A percentile compares a stretch with the other conserved stretches of the same genome.
These are phyloP conservation scores for Drosophila sordidula DNA, from an alignment of 2,888 invertebrate genomes.

Conservation along the genomic window DNA sequence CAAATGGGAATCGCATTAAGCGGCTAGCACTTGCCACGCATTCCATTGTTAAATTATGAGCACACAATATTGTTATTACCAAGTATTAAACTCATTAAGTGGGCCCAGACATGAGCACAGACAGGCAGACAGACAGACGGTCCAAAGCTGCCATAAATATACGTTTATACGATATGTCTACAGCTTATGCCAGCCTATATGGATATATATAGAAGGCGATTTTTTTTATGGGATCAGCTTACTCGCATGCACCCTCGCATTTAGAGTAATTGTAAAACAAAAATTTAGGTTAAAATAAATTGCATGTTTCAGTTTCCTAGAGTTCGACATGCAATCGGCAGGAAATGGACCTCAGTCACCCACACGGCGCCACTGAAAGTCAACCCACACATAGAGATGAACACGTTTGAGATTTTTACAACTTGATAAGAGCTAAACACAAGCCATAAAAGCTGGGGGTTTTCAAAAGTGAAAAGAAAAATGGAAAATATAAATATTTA, in stretches of 20 bases:
- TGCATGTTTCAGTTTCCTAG: slow-evolving; percentile 61
- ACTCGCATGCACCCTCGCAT: slow-evolving; percentile 24
- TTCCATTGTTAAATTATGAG: slow-evolving; percentile 32
- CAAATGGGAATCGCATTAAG: slow-evolving; percentile 29
- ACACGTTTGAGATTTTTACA: neutral
- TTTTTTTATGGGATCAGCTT: slow-evolving; percentile 30
- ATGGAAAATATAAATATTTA: too few species aligned
- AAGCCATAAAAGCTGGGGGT: neutral
- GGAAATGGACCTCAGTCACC: slow-evolving; percentile 31
- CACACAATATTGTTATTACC: slow-evolving; percentile 36
- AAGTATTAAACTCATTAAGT: slow-evolving; percentile 49
- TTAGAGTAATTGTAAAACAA: slow-evolving; percentile 42
- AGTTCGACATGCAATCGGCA: slow-evolving; percentile 38
- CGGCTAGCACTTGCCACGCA: slow-evolving; percentile 18
- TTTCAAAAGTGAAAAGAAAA: too few species aligned
- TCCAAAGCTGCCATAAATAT: slow-evolving; percentile 14
- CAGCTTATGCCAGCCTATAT: slow-evolving; percentile 3
- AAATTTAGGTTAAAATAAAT: slow-evolving; percentile 74
- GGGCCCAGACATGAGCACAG: slow-evolving; percentile 14
- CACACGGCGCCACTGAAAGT: slow-evolving; percentile 16
- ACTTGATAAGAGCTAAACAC: neutral
- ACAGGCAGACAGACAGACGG: neutral
- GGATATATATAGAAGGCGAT: neutral
- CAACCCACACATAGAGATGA: slow-evolving; percentile 10
- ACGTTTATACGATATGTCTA: slow-evolving; percentile 1